These are phyloP conservation scores for Microcebus tavaratra DNA, from an alignment of 2,113 vertebrate genomes.

Conservation along the genomic window DNA sequence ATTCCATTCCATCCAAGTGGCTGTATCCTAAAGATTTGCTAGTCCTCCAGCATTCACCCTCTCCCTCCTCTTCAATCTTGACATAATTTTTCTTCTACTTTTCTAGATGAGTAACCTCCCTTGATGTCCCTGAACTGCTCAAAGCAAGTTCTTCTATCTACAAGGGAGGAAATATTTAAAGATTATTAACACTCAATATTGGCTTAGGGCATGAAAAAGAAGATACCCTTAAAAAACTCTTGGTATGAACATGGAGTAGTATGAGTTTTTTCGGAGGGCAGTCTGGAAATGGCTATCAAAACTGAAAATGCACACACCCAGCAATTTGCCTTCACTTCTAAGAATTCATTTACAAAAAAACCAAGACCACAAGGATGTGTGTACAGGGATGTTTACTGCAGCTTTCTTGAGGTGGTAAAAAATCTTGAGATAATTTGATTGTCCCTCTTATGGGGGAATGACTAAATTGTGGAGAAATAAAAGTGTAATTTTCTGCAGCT, in stretches of 20 bases:
- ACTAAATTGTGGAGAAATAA: neutral
- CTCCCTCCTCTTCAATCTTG: neutral
- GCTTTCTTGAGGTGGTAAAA: constrained; percentile 19
- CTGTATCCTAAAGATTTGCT: neutral
- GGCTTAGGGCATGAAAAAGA: neutral
- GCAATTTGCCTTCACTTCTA: constrained; percentile 14
- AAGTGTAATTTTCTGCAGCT: neutral
- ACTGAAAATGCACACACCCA: constrained; percentile 63
- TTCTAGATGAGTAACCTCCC: neutral
- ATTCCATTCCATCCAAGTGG: neutral
- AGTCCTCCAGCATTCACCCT: neutral
- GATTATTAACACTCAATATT: neutral
- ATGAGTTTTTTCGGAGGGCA: neutral
- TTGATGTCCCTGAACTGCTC: neutral
- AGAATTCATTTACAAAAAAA: constrained; percentile 50
- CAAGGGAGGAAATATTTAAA: neutral
- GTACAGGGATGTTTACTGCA: neutral
- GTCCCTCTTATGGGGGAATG: neutral
- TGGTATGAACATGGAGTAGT: neutral
- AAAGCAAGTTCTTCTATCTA: neutral
- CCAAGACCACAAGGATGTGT: neutral
- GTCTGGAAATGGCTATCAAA: constrained; percentile 52
- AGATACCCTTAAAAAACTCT: neutral
- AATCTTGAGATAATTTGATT: neutral
- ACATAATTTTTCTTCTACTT: neutral